phyloP scores from a whole-genome alignment of 2,888 invertebrate genomes.

The Chrysotoxum bicinctum region DNA sequence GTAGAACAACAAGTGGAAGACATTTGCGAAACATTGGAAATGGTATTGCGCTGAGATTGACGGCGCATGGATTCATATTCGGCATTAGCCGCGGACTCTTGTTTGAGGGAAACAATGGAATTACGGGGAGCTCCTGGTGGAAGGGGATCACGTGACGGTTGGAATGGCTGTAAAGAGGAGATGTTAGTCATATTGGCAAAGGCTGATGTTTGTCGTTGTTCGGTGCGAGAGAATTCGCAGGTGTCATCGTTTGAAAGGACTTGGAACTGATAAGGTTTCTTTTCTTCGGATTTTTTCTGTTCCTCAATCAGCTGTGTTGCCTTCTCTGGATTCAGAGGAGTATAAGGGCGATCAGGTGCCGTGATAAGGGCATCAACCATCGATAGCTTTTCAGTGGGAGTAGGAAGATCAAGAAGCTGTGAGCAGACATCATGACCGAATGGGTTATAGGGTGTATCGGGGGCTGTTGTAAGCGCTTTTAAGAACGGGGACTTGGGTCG shows the following conservation, averaged over 20 bases:
- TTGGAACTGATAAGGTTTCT: slow-evolving; percentile 79
- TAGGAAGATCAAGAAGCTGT: slow-evolving; percentile 80
- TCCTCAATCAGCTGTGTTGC: slow-evolving; percentile 78
- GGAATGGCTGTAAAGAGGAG: slow-evolving; percentile 78
- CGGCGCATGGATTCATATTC: slow-evolving; percentile 77
- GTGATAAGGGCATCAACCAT: slow-evolving; percentile 85
- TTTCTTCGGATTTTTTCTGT: slow-evolving; percentile 76
- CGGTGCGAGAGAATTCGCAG: slow-evolving; percentile 73
- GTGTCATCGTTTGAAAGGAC: slow-evolving; percentile 78
- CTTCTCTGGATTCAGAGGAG: slow-evolving; percentile 83
- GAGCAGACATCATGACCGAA: slow-evolving; percentile 82
- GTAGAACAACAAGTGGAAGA: slow-evolving; percentile 70
- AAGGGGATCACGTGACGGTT: slow-evolving; percentile 78
- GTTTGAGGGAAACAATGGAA: slow-evolving; percentile 75
- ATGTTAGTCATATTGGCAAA: slow-evolving; percentile 78
- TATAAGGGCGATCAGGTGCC: slow-evolving; percentile 85
- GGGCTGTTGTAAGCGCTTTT: slow-evolving; percentile 86
- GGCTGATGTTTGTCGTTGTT: slow-evolving; percentile 75
- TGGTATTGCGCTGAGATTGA: slow-evolving; percentile 78
- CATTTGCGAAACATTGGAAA: slow-evolving; percentile 43
- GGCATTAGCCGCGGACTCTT: slow-evolving; percentile 74
- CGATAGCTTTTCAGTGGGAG: slow-evolving; percentile 82
- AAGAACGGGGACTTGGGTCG: slow-evolving; percentile 85
- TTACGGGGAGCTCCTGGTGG: slow-evolving; percentile 74
- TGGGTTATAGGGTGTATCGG: slow-evolving; percentile 84